These are phyloP conservation scores for Drosophila nannoptera DNA, from an alignment of 1,140 invertebrate genomes.

Conservation along the genomic window DNA sequence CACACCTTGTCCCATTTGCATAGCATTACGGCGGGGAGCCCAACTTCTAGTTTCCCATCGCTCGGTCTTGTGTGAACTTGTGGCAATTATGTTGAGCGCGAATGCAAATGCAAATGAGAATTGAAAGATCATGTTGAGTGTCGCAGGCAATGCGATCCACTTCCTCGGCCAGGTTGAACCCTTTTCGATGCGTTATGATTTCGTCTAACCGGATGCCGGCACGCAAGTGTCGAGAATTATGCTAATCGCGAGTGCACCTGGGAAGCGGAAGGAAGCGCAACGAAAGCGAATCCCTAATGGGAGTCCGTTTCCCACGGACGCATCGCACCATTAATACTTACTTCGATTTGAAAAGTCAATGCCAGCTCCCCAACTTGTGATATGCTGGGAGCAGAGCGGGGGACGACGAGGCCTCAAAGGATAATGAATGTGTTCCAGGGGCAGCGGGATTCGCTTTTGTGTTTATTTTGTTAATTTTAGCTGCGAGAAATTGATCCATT, in stretches of 20 bases:
- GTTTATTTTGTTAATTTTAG: too few relatives aligned
- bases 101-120: constrained; percentile 32
- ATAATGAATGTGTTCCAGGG: too few relatives aligned
- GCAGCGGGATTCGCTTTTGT: too few relatives aligned
- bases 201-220: constrained; percentile 51
- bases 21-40: constrained; percentile 55
- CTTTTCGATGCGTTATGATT: constrained; percentile 44
- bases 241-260: constrained; percentile 61
- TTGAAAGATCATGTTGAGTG: constrained; percentile 24
- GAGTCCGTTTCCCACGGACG: constrained; percentile 52
- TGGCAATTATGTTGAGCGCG: constrained; percentile 66
- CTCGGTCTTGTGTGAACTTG: constrained; percentile 44
- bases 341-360: not conserved
- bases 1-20: constrained; percentile 72
- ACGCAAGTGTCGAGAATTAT: constrained; percentile 53
- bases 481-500: not conserved
- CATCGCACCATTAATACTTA: not conserved
- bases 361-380: too few relatives aligned
- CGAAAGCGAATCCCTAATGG: constrained; percentile 16
- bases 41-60: constrained; percentile 51
- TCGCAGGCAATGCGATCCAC: constrained; percentile 44
- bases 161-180: constrained; percentile 32
- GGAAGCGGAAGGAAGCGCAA: constrained; percentile 52
- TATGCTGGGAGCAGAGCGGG: too few relatives aligned
- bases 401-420: too few relatives aligned